These are phyloP conservation scores for Salmo trutta DNA, from an alignment of 2,797 vertebrate genomes.

Conservation along the genomic window DNA sequence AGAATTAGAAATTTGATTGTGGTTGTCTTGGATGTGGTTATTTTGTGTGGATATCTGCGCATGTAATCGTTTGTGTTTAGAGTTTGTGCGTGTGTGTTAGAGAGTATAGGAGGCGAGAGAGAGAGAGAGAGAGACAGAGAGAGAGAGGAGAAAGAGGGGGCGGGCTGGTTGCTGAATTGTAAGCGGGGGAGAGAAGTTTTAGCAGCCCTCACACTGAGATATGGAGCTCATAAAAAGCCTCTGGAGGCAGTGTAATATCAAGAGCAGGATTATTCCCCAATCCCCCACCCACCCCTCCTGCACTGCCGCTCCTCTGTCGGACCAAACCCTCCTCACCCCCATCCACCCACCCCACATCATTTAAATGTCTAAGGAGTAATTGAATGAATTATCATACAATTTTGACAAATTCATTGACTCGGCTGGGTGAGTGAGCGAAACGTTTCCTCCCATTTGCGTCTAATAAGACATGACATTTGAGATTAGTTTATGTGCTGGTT, in stretches of 20 bases:
- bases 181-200: slow-evolving; percentile 77
- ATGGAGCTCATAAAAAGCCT: slow-evolving; percentile 85
- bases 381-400: slow-evolving; percentile 89
- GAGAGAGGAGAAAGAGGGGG: neutral
- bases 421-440: slow-evolving; percentile 72
- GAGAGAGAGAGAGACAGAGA: neutral
- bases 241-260: slow-evolving; percentile 87
- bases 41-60: too few species aligned
- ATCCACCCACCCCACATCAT: slow-evolving; percentile 67
- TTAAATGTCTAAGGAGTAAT: slow-evolving; percentile 73
- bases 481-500: slow-evolving; percentile 86
- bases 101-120: too few species aligned
- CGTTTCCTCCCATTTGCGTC: slow-evolving; percentile 78
- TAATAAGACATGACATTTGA: slow-evolving; percentile 93
- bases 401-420: slow-evolving; percentile 93
- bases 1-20: too few species aligned
- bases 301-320: slow-evolving; percentile 48
- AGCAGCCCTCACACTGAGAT: slow-evolving; percentile 76
- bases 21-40: too few species aligned
- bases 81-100: too few species aligned
- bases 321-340: slow-evolving; percentile 33
- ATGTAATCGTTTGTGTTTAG: too few species aligned
- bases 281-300: slow-evolving; percentile 60
- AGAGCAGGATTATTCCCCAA: slow-evolving; percentile 84
- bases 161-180: slow-evolving; percentile 59